Percentiles rank a stretch among this genome's conserved stretches.
These are phyloP conservation scores for Psittacula derbiana DNA, from an alignment of 2,797 vertebrate species.

Conservation along the genomic window DNA sequence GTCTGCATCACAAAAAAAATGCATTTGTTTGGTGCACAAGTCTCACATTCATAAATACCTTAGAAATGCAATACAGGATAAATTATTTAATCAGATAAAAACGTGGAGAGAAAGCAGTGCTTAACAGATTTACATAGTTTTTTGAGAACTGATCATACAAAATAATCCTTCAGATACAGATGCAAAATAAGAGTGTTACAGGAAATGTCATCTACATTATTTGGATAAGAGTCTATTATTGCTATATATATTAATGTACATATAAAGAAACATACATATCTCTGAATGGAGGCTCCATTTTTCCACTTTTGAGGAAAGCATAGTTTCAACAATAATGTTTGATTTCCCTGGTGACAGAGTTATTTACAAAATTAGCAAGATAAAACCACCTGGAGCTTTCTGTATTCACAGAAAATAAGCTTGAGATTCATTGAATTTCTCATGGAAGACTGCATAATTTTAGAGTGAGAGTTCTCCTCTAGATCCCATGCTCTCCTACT, in stretches of 20 bases:
- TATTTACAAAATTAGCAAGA: background rate
- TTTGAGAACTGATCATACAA: background rate
- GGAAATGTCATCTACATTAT: background rate
- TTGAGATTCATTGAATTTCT: background rate
- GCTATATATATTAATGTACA: background rate
- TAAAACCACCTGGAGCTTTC: background rate
- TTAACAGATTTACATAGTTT: background rate
- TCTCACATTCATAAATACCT: background rate
- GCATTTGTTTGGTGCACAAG: background rate
- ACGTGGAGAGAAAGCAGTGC: background rate
- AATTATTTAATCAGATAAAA: background rate
- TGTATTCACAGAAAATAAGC: background rate
- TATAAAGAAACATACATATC: background rate
- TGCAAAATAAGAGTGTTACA: background rate
- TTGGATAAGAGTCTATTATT: background rate
- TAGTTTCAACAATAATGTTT: background rate
- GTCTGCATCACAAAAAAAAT: background rate
- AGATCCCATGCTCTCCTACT: too few species aligned
- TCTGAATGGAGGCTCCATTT: background rate
- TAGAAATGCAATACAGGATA: background rate
- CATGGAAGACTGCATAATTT: background rate
- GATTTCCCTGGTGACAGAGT: background rate
- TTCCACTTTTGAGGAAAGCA: background rate
- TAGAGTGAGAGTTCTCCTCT: background rate
- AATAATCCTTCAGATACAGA: background rate